Evolutionary conservation across 2,888 invertebrate species (phyloP).

Genomic region (Pinctada fucata): DNA sequence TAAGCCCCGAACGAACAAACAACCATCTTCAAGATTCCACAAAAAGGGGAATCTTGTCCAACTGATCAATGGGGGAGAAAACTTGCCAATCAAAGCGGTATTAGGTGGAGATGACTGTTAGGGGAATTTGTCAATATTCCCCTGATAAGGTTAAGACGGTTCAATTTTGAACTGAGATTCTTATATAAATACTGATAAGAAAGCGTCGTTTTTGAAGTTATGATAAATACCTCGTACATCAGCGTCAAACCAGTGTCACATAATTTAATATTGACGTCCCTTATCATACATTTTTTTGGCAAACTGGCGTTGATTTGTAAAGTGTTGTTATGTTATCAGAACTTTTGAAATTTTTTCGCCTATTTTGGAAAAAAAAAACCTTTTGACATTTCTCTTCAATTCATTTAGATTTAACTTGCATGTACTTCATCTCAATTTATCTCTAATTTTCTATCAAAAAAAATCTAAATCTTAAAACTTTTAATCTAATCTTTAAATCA

Average conservation of each 20-base stretch:
- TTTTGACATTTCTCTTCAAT: no score
- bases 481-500: no score
- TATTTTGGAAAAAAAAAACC: no score
- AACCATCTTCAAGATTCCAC: not conserved
- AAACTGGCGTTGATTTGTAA: no score
- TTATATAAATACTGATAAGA: not conserved
- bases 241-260: not conserved
- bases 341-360: no score
- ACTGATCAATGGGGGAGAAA: not conserved
- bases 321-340: no score
- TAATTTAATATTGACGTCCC: no score
- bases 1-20: not conserved
- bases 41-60: not conserved
- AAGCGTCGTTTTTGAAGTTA: not conserved
- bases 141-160: slow-evolving; percentile 18
- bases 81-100: not conserved
- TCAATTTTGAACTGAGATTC: not conserved
- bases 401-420: no score
- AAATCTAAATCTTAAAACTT: no score
- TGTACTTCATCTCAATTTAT: no score
- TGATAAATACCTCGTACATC: slow-evolving; percentile 4
- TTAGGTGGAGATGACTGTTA: slow-evolving; percentile 14
- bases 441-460: no score
- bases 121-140: slow-evolving; percentile 26
- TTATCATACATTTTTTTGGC: no score